phyloP scores from a whole-genome alignment of 2,888 invertebrate genomes.

The Scaptomyza tumidula region DNA sequence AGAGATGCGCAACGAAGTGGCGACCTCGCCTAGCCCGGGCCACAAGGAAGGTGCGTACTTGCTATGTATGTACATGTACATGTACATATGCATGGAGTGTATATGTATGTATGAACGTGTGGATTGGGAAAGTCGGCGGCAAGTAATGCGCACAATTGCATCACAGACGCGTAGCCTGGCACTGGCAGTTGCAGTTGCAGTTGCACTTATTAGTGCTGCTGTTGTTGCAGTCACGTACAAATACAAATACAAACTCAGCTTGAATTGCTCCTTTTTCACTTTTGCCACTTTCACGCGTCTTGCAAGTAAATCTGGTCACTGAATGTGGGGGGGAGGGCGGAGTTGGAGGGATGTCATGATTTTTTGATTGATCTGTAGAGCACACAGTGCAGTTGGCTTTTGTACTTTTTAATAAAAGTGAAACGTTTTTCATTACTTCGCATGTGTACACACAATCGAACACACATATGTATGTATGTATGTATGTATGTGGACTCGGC shows the following conservation, averaged over 20 bases:
- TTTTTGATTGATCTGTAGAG: conserved; percentile 82
- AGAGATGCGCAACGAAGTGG: conserved; percentile 77
- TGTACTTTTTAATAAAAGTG: conserved; percentile 74
- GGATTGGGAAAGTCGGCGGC: conserved; percentile 36
- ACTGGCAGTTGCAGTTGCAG: conserved; percentile 34
- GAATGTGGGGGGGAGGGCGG: background rate
- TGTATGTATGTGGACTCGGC: conserved; percentile 16
- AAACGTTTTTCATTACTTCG: conserved; percentile 74
- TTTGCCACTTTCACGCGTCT: conserved; percentile 49
- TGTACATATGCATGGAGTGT: conserved; percentile 16
- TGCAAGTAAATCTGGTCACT: conserved; percentile 47
- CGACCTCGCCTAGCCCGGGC: conserved; percentile 73
- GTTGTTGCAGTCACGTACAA: conserved; percentile 44
- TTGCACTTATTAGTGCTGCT: conserved; percentile 31
- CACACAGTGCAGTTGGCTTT: conserved; percentile 79
- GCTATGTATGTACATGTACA: background rate
- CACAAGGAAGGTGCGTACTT: conserved; percentile 59
- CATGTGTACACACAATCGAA: conserved; percentile 31
- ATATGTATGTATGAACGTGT: conserved; percentile 22
- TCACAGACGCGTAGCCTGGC: conserved; percentile 55
- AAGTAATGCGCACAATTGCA: conserved; percentile 69
- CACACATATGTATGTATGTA: background rate
- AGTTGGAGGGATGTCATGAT: conserved; percentile 59
- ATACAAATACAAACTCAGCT: conserved; percentile 28
- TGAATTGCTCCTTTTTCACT: conserved; percentile 21